Evolutionary conservation across 2,888 invertebrate genomes (phyloP), one percentile per base, ranked within the genome.

Genomic region (Eilema griseolum): DNA sequence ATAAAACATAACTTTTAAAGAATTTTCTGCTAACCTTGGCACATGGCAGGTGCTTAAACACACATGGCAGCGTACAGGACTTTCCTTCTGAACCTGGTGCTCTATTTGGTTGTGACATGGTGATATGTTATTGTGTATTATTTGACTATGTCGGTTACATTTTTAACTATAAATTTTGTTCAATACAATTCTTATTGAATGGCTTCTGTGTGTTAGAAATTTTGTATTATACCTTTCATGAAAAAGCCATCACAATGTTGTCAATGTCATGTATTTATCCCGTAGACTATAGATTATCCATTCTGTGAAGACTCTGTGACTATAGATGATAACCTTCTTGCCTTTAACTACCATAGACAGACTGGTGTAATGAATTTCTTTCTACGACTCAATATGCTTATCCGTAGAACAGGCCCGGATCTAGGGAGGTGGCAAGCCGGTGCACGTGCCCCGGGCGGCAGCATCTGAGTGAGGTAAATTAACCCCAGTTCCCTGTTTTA

Each of bases 11-110:
- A 33, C 31, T 33, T 8, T 7, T 33, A 33, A 33, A 8, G 8
- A 33, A 5, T 37, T 1, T n/a, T 3, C 24, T 5, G 33, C 26
- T 60, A 26, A 66, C 59, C 60, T 66, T 66, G 33, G 66, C 66
- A 37, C 66, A 66, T 20, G 37, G 33, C 2, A 66, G 20, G 33
- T 66, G 66, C 24, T 31, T 66, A 5, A 66, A 33, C 23, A 66
- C 66, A n/a, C 66, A 66, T 16, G 66, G 66, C 20, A 66, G 24
- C 0, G 66, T 3, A 57, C 66, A 66, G 7, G 26, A 24, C 12
- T 66, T 66, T 24, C 16, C 57, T 2, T 24, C 66, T 12, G 37
- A 12, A 57, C 37, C 37, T 46, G 67, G 23, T 20, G 60, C 23
- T 31, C 26, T 31, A 12, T 56, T 52, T 24, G 28, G 14, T 10